These are phyloP conservation scores for Netelia virgata DNA, from an alignment of 2,888 invertebrate species.

Conservation along the genomic window DNA sequence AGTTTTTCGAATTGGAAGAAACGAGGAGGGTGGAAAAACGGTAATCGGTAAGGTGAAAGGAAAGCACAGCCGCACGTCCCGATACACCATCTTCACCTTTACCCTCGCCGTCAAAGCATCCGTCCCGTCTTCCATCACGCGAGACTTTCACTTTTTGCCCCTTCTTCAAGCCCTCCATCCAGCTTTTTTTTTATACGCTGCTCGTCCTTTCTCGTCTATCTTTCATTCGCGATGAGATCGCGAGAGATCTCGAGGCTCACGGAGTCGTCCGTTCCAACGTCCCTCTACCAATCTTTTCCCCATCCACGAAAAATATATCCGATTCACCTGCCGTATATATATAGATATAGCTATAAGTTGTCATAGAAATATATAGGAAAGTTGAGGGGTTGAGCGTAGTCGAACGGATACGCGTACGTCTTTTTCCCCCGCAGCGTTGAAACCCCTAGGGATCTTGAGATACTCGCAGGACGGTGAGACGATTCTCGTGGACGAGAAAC, in stretches of 20 bases:
- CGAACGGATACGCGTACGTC: conserved; percentile 24
- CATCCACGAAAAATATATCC: conserved; percentile 12
- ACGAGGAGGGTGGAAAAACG: conserved; percentile 37
- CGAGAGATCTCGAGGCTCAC: conserved; percentile 14
- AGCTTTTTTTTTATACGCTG: background rate
- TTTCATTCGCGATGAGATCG: conserved; percentile 38
- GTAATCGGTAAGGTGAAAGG: conserved; percentile 62
- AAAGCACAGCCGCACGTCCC: conserved; percentile 25
- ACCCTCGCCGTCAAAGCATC: conserved; percentile 30
- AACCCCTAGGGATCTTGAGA: conserved; percentile 5
- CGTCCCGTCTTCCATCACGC: conserved; percentile 47
- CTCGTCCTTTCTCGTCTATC: conserved; percentile 8
- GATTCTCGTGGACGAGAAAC: conserved; percentile 16
- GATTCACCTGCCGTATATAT: background rate
- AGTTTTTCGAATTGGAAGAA: background rate
- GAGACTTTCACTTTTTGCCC: conserved; percentile 13
- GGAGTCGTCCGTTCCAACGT: conserved; percentile 40
- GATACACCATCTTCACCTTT: conserved; percentile 28
- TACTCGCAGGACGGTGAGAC: conserved; percentile 6
- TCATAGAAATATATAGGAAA: conserved; percentile 12
- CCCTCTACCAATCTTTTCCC: conserved; percentile 44
- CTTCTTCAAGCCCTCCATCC: background rate
- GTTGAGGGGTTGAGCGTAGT: conserved; percentile 12
- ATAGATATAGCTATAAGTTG: background rate
- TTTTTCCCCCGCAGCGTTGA: conserved; percentile 4